Evolutionary conservation across 2,113 vertebrate species (phyloP).

Genomic region (Leptosomus discolor): DNA sequence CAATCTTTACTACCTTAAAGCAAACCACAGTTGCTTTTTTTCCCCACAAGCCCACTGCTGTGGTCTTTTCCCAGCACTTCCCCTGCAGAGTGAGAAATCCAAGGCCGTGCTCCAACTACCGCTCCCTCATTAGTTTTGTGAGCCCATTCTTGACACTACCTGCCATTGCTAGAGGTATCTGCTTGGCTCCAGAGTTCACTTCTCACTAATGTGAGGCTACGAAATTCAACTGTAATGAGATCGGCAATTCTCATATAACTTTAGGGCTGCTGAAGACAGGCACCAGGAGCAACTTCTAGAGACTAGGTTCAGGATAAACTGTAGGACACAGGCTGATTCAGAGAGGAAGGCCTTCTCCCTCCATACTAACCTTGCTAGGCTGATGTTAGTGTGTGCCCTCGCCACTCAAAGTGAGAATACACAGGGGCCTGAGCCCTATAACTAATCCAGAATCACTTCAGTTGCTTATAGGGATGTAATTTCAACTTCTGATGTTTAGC

Average conservation of each 20-base stretch:
- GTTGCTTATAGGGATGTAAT: background rate
- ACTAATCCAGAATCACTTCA: background rate
- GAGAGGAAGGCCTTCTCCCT: background rate
- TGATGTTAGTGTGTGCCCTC: background rate
- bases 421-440: fast-evolving
- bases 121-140: background rate
- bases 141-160: background rate
- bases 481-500: background rate
- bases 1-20: background rate
- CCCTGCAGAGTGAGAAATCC: background rate
- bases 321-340: background rate
- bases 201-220: background rate
- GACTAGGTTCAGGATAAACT: background rate
- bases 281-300: background rate
- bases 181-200: background rate
- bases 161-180: background rate
- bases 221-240: background rate
- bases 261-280: background rate
- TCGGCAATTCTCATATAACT: background rate
- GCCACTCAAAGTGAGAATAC: background rate
- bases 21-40: background rate
- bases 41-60: background rate
- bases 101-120: background rate
- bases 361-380: background rate
- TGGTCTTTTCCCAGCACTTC: background rate